Evolutionary conservation across 2,797 vertebrate species (phyloP).

Genomic region (Eospalax fontanierii): DNA sequence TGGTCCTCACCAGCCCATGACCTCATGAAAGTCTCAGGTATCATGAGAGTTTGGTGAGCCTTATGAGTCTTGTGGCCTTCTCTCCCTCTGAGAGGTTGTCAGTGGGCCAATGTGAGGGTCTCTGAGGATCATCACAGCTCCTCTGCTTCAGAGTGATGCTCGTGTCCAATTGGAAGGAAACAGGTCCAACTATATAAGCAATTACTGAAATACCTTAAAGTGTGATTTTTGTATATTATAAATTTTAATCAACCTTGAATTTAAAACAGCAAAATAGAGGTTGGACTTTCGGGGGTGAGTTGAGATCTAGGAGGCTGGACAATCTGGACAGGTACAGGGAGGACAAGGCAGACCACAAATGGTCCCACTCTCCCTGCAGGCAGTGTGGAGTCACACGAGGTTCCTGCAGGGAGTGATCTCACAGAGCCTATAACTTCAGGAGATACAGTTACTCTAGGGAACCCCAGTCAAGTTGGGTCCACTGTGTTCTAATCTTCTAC

Average conservation of each 20-base stretch:
- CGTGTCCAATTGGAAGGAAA: not conserved
- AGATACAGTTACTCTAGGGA: not conserved
- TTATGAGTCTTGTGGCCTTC: not conserved
- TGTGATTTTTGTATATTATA: not conserved
- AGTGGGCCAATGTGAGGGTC: not conserved
- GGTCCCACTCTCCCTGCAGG: not conserved
- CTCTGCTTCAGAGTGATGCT: not conserved
- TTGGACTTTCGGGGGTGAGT: not conserved
- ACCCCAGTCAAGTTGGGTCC: not conserved
- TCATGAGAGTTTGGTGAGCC: not conserved
- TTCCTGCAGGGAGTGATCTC: not conserved
- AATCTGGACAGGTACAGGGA: no score
- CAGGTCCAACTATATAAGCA: not conserved
- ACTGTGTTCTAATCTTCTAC: no score
- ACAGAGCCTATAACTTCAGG: accelerated
- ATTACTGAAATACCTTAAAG: not conserved
- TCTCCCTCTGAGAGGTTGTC: not conserved
- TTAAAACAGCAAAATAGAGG: not conserved
- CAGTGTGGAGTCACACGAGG: accelerated
- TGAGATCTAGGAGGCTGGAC: not conserved
- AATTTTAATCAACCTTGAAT: not conserved
- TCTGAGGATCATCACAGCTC: no score
- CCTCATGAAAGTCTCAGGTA: not conserved
- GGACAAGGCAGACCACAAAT: no score
- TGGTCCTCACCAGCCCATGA: not conserved